Evolutionary conservation across 92 coral and sea anemone species (phyloP), one percentile per base, ranked within the genome.

Genomic region (Bergia puertoricense): DNA sequence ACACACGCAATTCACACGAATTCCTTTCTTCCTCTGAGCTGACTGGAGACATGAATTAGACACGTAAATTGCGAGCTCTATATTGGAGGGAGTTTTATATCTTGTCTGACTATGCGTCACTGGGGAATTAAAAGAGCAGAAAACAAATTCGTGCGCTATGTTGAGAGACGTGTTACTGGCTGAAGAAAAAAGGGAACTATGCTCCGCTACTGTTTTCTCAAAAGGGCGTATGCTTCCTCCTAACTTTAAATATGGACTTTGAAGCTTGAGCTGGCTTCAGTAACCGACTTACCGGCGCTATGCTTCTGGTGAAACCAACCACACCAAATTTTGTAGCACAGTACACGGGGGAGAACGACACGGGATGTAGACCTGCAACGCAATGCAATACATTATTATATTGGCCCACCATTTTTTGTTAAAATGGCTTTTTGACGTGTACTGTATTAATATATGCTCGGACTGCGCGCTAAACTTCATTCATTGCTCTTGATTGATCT

Each of bases 321-420:
- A 97, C 94, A 41, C 99, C 99, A 86, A 85, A 93, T 88, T 97
- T 97, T 30, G 97, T 92, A 67, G 97, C 99, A 69, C 98, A 96
- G 82, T 96, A 96, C 68, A 95, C 97, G 8, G 99, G 99, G 20
- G 94, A 90, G 87, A 92, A 95, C 8, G 95, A 93, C 10, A 94
- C 94, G 11, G 99, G 98, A 20, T 93, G 90, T 45, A 96, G 85
- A 23, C 99, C 99, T 96, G 88, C 18, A 76, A 30, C 41, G 73
- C 16, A 36, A 6, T 74, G 43, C 8, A 62, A 23, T 3, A 22
- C 1, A 80, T 13, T 51, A 51, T 8, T 7, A 51, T 9, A 51
- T 51, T 8, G 30, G 30, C 30, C 30, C 30, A 30, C 30, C 30
- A 30, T 30, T 30, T 30, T 30, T 30, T 30, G 30, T 30, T 30